A percentile compares a stretch with the other conserved stretches of the same genome.
Evolutionary conservation across 2,113 vertebrate genomes (phyloP).

Genomic region (Callochromis pleurospilus): DNA sequence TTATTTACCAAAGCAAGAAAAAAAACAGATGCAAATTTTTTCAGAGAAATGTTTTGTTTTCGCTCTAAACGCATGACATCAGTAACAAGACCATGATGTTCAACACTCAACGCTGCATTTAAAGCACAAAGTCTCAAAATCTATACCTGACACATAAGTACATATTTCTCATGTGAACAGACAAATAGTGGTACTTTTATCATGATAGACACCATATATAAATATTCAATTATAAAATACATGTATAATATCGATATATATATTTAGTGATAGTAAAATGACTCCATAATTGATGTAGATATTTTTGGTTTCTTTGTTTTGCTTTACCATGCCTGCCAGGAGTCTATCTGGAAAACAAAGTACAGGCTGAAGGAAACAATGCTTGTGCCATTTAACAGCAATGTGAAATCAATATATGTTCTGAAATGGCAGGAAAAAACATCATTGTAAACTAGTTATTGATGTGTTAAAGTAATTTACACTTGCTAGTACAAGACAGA

Average conservation of each 20-base stretch:
- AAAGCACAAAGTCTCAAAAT: neutral
- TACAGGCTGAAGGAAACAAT: conserved; percentile 41
- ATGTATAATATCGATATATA: neutral
- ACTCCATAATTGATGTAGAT: conserved; percentile 5
- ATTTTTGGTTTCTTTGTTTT: neutral
- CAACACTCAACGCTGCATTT: neutral
- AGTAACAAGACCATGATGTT: neutral
- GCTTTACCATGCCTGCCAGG: neutral
- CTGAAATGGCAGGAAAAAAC: conserved; percentile 69
- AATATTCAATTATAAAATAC: neutral
- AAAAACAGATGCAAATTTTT: neutral
- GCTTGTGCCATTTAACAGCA: conserved; percentile 63
- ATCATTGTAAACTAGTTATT: conserved; percentile 77
- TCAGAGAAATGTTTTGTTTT: neutral
- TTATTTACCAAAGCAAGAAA: neutral
- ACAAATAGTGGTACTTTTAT: neutral
- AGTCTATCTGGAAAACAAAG: conserved; percentile 41
- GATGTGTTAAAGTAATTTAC: conserved; percentile 78
- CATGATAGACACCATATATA: neutral
- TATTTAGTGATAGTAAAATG: neutral
- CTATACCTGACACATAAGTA: neutral
- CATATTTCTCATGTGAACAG: neutral
- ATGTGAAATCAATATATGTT: conserved; percentile 75
- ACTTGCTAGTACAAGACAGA: conserved; percentile 77
- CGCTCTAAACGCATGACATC: neutral